Conservation (phyloP, 2,113 vertebrate species). For the Ailurus styani region DNA sequence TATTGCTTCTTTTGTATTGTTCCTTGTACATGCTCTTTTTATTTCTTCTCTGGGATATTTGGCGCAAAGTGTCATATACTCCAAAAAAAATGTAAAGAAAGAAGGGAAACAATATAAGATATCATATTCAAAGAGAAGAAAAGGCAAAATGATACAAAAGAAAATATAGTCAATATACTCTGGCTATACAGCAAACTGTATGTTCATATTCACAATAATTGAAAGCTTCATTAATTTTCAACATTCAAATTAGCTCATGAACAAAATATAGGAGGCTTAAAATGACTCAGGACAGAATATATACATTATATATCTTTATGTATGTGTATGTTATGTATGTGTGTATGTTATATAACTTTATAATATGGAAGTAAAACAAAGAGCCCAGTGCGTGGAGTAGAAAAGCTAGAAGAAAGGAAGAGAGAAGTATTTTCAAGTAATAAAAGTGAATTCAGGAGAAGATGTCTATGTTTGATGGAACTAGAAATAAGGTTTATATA, state of each 20-base stretch:
- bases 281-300: not conserved
- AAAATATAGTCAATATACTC: not conserved
- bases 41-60: not conserved
- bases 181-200: not conserved
- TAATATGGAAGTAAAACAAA: not conserved
- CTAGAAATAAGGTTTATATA: not conserved
- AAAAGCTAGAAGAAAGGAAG: not conserved
- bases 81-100: not conserved
- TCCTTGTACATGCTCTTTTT: not conserved
- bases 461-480: not conserved
- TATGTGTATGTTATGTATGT: not conserved
- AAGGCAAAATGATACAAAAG: not conserved
- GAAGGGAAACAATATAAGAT: not conserved
- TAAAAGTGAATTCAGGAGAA: not conserved
- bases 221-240: not conserved
- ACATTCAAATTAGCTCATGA: not conserved
- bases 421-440: not conserved
- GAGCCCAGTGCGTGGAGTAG: not conserved
- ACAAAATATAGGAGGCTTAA: not conserved
- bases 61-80: not conserved
- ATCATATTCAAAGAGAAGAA: not conserved
- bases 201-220: not conserved
- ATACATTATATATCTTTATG: not conserved
- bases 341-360: not conserved
- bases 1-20: not conserved